Conservation (phyloP, 2,888 invertebrate genomes). For the Athetis lepigone region DNA sequence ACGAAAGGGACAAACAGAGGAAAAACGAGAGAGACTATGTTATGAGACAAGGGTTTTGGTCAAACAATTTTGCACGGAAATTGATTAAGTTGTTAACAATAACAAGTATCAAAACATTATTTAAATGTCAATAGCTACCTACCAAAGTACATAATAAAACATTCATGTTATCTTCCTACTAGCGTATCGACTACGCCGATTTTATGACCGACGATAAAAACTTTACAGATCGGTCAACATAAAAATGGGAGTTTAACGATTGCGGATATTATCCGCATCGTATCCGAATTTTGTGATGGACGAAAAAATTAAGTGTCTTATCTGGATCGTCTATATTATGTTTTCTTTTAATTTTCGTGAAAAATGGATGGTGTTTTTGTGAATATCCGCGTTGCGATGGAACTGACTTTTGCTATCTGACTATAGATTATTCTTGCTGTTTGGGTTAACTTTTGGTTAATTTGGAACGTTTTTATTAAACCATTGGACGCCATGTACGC, state of each 20-base stretch:
- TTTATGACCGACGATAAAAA: slow-evolving; percentile 63
- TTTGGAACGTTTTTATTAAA: no score
- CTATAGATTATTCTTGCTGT: no score
- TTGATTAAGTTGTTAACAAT: no score
- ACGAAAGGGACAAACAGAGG: no score
- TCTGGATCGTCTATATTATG: slow-evolving; percentile 3
- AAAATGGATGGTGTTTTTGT: not conserved
- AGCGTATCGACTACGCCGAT: slow-evolving; percentile 26
- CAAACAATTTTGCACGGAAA: no score
- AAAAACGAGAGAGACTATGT: no score
- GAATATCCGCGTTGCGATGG: not conserved
- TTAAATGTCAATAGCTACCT: not conserved
- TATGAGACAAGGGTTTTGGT: no score
- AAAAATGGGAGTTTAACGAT: slow-evolving; percentile 60
- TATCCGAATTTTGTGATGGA: slow-evolving; percentile 36
- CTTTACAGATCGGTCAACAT: slow-evolving; percentile 63
- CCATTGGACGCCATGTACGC: no score
- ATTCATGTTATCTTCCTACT: slow-evolving; percentile 20
- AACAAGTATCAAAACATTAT: not conserved
- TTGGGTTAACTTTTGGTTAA: no score
- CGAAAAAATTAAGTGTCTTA: slow-evolving; percentile 30
- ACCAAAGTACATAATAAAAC: not conserved
- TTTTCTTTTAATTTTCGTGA: slow-evolving; percentile 22
- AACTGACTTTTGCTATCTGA: no score
- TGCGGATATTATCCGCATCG: slow-evolving; percentile 49